Evolutionary conservation across 2,113 vertebrate species (phyloP).

Genomic region (Epinephelus moara): DNA sequence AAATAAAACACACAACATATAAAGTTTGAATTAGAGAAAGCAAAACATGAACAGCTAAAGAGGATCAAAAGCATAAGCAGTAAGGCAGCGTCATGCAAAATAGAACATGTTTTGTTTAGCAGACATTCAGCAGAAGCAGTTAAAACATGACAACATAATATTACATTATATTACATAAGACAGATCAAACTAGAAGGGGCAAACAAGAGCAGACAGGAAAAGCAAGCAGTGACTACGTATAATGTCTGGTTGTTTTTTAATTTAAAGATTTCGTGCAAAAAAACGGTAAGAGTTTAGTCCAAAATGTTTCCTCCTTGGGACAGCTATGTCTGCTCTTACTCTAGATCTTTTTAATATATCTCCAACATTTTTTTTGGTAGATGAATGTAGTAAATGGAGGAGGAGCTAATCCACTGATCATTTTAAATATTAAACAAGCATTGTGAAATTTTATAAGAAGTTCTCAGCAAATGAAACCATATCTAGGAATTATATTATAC

Average conservation of each 20-base stretch:
- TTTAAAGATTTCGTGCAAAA: neutral
- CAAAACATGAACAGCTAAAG: no score
- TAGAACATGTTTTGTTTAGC: no score
- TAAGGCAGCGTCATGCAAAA: no score
- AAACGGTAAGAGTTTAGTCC: neutral
- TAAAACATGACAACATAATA: no score
- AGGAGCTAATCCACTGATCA: neutral
- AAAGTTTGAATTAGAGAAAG: no score
- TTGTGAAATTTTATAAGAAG: neutral
- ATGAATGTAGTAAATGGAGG: neutral
- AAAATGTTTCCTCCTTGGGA: neutral
- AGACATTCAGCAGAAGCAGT: no score
- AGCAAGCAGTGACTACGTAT: no score
- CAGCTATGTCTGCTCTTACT: neutral
- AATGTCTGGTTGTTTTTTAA: neutral
- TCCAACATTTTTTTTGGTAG: neutral
- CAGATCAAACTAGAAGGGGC: no score
- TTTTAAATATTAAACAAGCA: neutral
- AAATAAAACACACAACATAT: no score
- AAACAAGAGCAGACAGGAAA: no score
- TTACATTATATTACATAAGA: no score
- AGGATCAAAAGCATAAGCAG: no score
- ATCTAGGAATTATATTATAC: neutral
- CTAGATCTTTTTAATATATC: neutral
- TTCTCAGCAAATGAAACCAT: neutral